Percentiles rank a stretch among this genome's conserved stretches.
Conservation (phyloP, 1,140 invertebrate species). For the Nasonia vitripennis region DNA sequence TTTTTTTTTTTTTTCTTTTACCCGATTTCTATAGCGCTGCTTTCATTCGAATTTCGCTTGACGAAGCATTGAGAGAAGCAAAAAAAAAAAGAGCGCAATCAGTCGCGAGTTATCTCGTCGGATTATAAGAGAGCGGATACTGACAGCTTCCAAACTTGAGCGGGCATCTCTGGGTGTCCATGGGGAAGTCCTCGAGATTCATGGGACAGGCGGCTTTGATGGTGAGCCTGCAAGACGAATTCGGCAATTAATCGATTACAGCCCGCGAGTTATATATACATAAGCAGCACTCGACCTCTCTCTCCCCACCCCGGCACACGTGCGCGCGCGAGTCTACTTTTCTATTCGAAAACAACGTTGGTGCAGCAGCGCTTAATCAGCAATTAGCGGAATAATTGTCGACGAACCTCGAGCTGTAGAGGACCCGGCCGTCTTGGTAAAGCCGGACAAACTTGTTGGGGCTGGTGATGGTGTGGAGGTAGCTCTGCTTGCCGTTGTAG, state of each 20-base stretch:
- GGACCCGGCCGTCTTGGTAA: constrained; percentile 86
- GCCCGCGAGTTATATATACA: too few relatives aligned
- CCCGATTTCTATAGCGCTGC: not conserved
- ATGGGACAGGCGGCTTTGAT: constrained; percentile 95
- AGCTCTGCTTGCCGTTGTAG: constrained; percentile 89
- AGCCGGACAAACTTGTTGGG: constrained; percentile 93
- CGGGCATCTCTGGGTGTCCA: constrained; percentile 92
- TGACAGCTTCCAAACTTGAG: constrained; percentile 92
- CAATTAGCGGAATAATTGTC: too few relatives aligned
- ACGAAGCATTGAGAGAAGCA: too few relatives aligned
- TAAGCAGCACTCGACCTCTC: too few relatives aligned
- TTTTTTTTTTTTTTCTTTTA: not conserved
- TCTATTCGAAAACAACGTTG: too few relatives aligned
- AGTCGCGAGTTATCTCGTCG: not conserved
- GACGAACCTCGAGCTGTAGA: constrained; percentile 86
- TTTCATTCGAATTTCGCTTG: too few relatives aligned
- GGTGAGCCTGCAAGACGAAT: constrained; percentile 82
- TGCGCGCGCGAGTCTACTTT: too few relatives aligned
- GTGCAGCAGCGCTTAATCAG: too few relatives aligned
- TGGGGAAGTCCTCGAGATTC: constrained; percentile 93
- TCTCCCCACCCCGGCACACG: too few relatives aligned
- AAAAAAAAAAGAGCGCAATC: too few relatives aligned
- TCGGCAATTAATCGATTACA: not conserved
- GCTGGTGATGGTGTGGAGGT: constrained; percentile 91
- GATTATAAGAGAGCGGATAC: constrained; percentile 68